Base-by-base conservation (phyloP, 2,797 vertebrate species). In the Micrastur ruficollis region DNA sequence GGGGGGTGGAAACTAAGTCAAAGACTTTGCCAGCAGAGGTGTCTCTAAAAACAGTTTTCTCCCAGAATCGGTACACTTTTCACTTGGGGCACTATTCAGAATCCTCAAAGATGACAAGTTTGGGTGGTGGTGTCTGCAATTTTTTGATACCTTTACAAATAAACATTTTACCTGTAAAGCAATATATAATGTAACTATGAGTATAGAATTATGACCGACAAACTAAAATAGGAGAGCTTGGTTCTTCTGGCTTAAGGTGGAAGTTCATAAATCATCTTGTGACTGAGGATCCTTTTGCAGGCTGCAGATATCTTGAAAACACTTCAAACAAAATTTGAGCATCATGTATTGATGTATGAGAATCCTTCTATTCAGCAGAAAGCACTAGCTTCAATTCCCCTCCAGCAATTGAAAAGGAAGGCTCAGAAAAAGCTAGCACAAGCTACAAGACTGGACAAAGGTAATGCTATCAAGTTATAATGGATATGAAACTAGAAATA, bases 271-370 rank as follows among this genome's bases (percentile, higher is more conserved):
- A 93, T 76, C 34, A 61, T 74, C 59, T 93, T 81, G 27, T 94
- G 62, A 84, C 62, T 94, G 29, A 74, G 94, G 85, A 93, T 96
- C 62, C 47, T 89, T 93, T 96, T 95, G 22, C 98, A 98, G 92
- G 98, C 92, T 97, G 98, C 98, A 95, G 85, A 94, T 83, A 98
- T 99, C 92, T 98, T 99, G 62, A 98, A 98, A 97, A 98, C 98
- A 20, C 97, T 99, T 72, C 98, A 98, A 88, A 98, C 99, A 38
- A 99, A 99, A 89, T 98, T 98, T 94, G 98, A 99, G 61, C 98
- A 99, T 52, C 81, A 90, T 55, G 99, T 99, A 36, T 94, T 99
- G 97, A 63, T 98, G 72, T 99, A 99, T 87, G 99, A 99, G 97
- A 98, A 97, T 75, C 81, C 96, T 12, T 98, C 98, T 59, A 97